Percentiles rank a stretch among this genome's conserved stretches.
These are phyloP conservation scores for Machaerirhynchus nigripectus DNA, from an alignment of 2,113 vertebrate species.

Conservation along the genomic window DNA sequence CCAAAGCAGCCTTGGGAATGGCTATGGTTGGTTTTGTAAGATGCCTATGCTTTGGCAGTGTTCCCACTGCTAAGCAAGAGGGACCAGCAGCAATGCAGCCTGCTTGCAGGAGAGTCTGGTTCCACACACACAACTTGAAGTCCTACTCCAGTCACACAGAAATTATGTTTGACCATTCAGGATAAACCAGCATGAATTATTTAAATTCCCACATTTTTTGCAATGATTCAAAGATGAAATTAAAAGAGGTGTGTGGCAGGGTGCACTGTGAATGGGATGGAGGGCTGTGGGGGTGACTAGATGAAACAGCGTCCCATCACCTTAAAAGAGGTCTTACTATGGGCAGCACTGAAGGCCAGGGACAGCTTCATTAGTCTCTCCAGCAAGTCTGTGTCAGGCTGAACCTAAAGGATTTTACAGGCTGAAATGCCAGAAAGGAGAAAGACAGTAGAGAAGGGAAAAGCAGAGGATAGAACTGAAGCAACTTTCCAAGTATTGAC, in stretches of 20 bases:
- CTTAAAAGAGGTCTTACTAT: not conserved
- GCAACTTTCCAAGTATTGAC: not conserved
- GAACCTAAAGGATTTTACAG: not conserved
- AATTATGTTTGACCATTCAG: not conserved
- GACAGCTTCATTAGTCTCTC: not conserved
- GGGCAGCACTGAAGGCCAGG: not conserved
- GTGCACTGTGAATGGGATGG: not conserved
- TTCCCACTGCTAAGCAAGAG: not conserved
- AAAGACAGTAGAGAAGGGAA: not conserved
- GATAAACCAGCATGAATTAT: not conserved
- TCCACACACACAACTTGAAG: not conserved
- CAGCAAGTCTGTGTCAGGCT: not conserved
- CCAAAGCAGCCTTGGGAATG: not conserved
- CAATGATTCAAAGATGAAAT: not conserved
- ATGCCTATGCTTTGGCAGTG: not conserved
- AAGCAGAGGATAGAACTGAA: not conserved
- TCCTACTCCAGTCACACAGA: not conserved
- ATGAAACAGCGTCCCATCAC: not conserved
- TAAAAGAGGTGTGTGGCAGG: not conserved
- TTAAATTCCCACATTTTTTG: not conserved
- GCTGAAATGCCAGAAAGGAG: not conserved
- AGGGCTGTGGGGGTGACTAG: not conserved
- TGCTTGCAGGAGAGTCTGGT: not conserved
- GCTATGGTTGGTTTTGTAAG: not conserved
- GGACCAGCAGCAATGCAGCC: not conserved